phyloP scores from a whole-genome alignment of 2,797 vertebrate genomes.

The Falco berigora region DNA sequence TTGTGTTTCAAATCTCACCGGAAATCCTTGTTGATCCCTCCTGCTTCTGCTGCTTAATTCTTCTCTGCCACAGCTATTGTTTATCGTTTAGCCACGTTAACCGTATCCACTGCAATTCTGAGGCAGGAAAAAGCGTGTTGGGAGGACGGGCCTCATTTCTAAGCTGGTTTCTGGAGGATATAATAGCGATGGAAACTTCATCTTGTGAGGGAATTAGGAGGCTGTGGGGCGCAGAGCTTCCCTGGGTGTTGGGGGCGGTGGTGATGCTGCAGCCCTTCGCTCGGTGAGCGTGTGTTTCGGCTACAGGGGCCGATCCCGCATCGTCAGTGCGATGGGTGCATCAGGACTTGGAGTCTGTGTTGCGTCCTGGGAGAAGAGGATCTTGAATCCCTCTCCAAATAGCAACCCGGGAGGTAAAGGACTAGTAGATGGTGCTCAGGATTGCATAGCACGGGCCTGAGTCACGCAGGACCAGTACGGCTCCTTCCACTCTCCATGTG shows the following conservation, averaged over 20 bases:
- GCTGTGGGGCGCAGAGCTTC: accelerated
- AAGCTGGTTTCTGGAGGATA: background rate
- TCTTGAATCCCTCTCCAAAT: accelerated
- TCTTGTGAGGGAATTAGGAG: accelerated
- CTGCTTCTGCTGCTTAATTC: conserved; percentile 12
- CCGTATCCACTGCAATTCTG: accelerated
- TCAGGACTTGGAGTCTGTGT: background rate
- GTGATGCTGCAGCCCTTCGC: background rate
- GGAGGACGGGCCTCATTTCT: background rate
- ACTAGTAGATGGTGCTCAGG: background rate
- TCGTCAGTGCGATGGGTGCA: background rate
- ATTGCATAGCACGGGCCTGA: background rate
- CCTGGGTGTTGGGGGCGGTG: accelerated
- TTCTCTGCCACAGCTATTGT: background rate
- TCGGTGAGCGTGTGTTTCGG: accelerated
- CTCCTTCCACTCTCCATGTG: background rate
- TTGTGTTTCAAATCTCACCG: conserved; percentile 44
- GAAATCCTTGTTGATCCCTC: conserved; percentile 15
- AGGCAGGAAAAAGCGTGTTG: background rate
- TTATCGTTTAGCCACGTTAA: background rate
- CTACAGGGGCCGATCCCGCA: accelerated
- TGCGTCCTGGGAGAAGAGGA: background rate
- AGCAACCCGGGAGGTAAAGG: background rate
- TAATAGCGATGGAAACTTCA: background rate
- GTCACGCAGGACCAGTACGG: accelerated